Evolutionary conservation across 1,140 invertebrate species (phyloP), one percentile per base, ranked within the genome.

Genomic region (Drosophila bocqueti): DNA sequence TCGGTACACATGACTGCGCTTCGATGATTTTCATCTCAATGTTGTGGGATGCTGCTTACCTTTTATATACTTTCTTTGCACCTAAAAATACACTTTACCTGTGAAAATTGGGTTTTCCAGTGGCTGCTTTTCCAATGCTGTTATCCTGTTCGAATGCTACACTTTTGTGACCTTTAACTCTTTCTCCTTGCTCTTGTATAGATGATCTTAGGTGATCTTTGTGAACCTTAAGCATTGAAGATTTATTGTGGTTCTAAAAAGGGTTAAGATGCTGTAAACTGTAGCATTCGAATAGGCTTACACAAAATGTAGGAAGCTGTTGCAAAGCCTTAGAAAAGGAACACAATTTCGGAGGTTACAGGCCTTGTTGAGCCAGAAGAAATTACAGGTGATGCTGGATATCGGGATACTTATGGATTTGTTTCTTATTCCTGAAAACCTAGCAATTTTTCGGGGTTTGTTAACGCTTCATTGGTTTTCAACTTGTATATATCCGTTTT

Each of bases 131-230:
- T 55, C 13, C 52, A 0, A 16, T 7, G 13, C 58, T 60, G 58
- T 21, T 47, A 18, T 31, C 42, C 58, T 60, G 58, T 60, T 60
- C 58, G 13, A 31, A 6, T 60, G 58, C 26, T 60, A 60, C 42
- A 60, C n/a, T 38, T 60, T 46, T 38, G 42, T 66, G 63, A 38
- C 40, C 50, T 61, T 60, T 60, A 36, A 36, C 55, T 21, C 24
- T 63, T 31, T 60, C 18, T 36, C 15, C 8, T 1, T 24, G 8
- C 1, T n/a, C 15, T 34, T 34, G 2, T 24, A 7, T 3, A 54
- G 18, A 5, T 54, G 0, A 16, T 24, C 24, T 16, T 10, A 4
- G 7, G 4, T 21, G 18, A 54, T 10, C 31, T 21, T 54, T 21
- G 18, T 16, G 0, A 11, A 16, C 45, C 7, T 10, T 21, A 10